These are phyloP conservation scores for Psammodynastes pulverulentus DNA, from an alignment of 2,113 vertebrate species.

Conservation along the genomic window DNA sequence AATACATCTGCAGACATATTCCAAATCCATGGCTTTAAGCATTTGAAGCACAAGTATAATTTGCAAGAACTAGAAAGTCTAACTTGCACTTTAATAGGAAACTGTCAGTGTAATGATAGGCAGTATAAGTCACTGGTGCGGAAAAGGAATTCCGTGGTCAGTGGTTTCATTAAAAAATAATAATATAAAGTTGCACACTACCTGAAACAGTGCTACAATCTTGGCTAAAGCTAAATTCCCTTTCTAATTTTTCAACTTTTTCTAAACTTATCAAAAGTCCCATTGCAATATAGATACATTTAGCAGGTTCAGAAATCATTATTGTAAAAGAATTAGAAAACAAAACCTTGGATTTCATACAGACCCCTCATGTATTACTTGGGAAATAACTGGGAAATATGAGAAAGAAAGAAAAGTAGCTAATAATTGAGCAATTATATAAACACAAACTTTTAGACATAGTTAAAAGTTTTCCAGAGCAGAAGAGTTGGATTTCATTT, in stretches of 20 bases:
- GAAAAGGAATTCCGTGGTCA: not conserved
- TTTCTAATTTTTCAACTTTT: not conserved
- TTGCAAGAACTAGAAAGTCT: not conserved
- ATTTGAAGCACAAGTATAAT: not conserved
- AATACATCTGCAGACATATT: not conserved
- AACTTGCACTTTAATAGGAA: not conserved
- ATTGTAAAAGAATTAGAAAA: not conserved
- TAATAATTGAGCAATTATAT: not conserved
- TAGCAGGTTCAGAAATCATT: not conserved
- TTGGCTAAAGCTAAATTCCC: not conserved
- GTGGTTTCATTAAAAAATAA: not conserved
- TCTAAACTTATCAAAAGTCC: not conserved
- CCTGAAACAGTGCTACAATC: not conserved
- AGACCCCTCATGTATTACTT: not conserved
- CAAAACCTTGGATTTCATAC: not conserved
- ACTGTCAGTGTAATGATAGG: not conserved
- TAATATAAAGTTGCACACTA: not conserved
- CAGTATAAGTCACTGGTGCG: not conserved
- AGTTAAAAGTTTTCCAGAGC: not conserved
- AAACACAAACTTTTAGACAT: not conserved
- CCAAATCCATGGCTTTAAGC: not conserved
- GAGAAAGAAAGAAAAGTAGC: not conserved
- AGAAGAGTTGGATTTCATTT: not conserved
- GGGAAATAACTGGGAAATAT: not conserved
- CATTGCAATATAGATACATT: not conserved